Base-by-base conservation (phyloP, 2,113 vertebrate species). In the Festucalex cinctus region DNA sequence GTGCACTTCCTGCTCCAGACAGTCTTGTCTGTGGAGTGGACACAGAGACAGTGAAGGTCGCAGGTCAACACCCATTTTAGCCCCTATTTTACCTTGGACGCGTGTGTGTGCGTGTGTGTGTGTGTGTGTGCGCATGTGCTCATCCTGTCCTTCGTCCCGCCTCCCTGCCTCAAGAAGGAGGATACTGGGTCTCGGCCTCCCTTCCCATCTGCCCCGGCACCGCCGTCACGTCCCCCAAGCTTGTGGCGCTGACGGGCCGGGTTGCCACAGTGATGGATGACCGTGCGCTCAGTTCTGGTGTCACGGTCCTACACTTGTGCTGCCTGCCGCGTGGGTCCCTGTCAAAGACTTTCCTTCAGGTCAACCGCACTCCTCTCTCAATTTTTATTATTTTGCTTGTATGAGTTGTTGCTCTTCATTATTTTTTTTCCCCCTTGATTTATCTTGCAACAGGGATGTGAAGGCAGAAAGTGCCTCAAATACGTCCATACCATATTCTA, bases 191-290 rank as follows among this genome's bases (percentile, higher is more conserved):
- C 83, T 69, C 74, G 13, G 70, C 65, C 62, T 90, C 88, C 86
- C 88, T 87, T 77, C 75, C 86, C 88, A 90, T 90, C 88, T 90
- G 88, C 86, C 87, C 84, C 68, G 7, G 85, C 79, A 41, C 74
- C 28, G 63, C 79, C 81, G 9, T 73, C 60, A 39, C 59, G 16
- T 36, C 84, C 86, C 85, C 83, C 59, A 41, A 13, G 79, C 85
- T 85, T 82, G 70, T 71, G 6, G 19, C 37, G 46, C 82, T 89
- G 87, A 89, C 89, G 87, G 78, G 62, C 68, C 13, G 76, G 57
- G 82, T 89, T 88, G 85, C 82, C 72, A 83, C 67, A 0, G 81
- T 89, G 89, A 90, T 89, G 81, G 80, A 90, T 87, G 86, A 86
- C 80, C 75, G 35, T 81, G 83, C 68, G 64, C 82, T 69, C 28